A percentile compares a stretch with the other conserved stretches of the same genome.
Conservation (phyloP, 2,888 invertebrate species). For the Quadroppia sp. region DNA sequence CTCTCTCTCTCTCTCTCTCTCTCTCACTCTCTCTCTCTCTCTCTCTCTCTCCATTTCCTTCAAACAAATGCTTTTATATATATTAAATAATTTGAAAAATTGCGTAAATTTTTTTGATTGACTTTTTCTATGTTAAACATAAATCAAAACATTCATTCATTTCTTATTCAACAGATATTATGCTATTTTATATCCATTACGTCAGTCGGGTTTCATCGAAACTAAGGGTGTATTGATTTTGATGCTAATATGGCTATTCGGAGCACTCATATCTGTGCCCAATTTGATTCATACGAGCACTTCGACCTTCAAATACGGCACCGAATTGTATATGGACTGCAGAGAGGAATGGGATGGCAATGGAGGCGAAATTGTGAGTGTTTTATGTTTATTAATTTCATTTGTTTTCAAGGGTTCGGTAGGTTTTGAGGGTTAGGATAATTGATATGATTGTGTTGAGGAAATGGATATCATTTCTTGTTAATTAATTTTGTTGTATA, state of each 20-base stretch:
- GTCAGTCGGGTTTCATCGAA: conserved; percentile 11
- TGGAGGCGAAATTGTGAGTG: conserved; percentile 20
- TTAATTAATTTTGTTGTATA: background rate
- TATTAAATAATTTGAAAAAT: too few relatives aligned
- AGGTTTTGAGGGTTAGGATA: too few relatives aligned
- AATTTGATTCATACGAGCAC: background rate
- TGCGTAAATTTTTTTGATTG: too few relatives aligned
- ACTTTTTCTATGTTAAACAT: too few relatives aligned
- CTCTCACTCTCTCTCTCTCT: too few relatives aligned
- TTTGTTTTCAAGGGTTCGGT: background rate
- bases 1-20: too few relatives aligned
- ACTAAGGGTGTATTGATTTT: background rate
- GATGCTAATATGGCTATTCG: conserved; percentile 5
- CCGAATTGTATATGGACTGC: background rate
- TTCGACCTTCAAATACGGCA: background rate
- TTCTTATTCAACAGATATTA: conserved; percentile 20
- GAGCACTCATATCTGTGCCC: background rate
- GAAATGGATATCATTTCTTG: too few relatives aligned
- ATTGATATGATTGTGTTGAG: too few relatives aligned
- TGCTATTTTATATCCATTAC: conserved; percentile 20
- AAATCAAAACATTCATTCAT: too few relatives aligned
- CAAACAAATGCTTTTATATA: too few relatives aligned
- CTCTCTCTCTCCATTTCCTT: too few relatives aligned
- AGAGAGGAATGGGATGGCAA: conserved; percentile 9
- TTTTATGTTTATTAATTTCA: background rate